These are phyloP conservation scores for Pterois miles DNA, from an alignment of 2,797 vertebrate species.

Conservation along the genomic window DNA sequence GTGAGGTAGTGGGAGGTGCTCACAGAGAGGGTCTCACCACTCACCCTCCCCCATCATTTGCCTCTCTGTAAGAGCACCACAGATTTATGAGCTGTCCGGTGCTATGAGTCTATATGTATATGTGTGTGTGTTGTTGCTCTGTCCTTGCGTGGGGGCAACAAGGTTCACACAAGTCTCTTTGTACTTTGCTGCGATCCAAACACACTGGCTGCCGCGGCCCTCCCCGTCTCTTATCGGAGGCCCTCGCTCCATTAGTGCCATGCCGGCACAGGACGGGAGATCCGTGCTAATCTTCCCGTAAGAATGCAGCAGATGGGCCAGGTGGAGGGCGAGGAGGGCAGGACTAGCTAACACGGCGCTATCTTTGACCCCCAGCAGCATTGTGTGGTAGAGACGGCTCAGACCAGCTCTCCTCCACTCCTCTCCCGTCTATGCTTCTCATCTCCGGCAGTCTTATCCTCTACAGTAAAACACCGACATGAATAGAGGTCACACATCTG, in stretches of 20 bases:
- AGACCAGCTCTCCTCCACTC: constrained; percentile 74
- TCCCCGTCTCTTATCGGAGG: constrained; percentile 84
- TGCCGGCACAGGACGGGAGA: constrained; percentile 81
- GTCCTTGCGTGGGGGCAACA: constrained; percentile 75
- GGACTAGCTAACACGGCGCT: constrained; percentile 66
- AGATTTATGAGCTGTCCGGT: constrained; percentile 79
- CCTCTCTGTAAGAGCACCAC: constrained; percentile 55
- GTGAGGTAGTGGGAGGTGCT: constrained; percentile 67
- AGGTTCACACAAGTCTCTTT: constrained; percentile 76
- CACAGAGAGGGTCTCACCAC: constrained; percentile 76
- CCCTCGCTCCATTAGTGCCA: constrained; percentile 86
- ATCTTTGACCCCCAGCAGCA: constrained; percentile 79
- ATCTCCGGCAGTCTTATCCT: constrained; percentile 66
- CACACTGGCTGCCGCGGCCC: constrained; percentile 52
- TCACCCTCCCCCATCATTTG: constrained; percentile 67
- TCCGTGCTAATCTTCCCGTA: constrained; percentile 81
- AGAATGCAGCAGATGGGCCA: constrained; percentile 83
- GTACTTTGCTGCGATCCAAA: constrained; percentile 72
- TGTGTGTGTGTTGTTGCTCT: constrained; percentile 60
- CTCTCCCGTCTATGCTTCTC: constrained; percentile 68
- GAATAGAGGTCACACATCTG: constrained; percentile 70
- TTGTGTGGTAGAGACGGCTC: constrained; percentile 79
- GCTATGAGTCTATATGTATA: constrained; percentile 43
- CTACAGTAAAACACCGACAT: constrained; percentile 54
- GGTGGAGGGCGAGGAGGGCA: constrained; percentile 77